These are phyloP conservation scores for Hipparchia sbordonii DNA, from an alignment of 2,888 invertebrate species.

Conservation along the genomic window DNA sequence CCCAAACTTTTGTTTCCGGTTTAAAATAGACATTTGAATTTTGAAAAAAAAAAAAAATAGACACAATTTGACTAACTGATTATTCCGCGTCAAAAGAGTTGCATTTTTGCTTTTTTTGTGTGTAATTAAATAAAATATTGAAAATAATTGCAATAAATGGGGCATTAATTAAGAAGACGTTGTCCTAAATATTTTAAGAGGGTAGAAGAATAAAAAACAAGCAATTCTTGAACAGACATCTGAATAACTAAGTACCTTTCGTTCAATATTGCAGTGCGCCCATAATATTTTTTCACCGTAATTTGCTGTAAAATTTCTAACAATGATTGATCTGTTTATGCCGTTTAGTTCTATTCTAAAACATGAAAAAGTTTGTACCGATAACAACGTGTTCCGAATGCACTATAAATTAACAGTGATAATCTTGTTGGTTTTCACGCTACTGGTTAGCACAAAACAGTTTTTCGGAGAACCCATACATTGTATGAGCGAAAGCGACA, in stretches of 20 bases:
- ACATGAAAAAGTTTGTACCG: constrained; percentile 86
- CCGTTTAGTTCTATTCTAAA: constrained; percentile 87
- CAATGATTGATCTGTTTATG: constrained; percentile 86
- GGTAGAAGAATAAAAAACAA: not conserved
- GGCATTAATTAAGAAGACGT: not conserved
- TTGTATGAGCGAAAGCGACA: constrained; percentile 83
- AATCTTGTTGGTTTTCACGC: constrained; percentile 87
- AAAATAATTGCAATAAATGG: too few species aligned
- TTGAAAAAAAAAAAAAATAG: constrained; percentile 8
- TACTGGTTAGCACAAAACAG: constrained; percentile 90
- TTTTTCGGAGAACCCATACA: constrained; percentile 94
- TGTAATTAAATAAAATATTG: too few species aligned
- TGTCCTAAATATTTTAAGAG: not conserved
- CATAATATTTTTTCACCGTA: not conserved
- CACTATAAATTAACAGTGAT: constrained; percentile 89
- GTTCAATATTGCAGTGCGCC: not conserved
- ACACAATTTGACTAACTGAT: constrained; percentile 1
- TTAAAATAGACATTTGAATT: not conserved
- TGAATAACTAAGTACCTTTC: not conserved
- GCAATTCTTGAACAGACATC: too few species aligned
- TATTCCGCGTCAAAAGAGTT: not conserved
- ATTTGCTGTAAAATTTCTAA: constrained; percentile 71
- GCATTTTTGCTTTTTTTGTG: not conserved
- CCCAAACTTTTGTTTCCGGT: not conserved
- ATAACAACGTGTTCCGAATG: constrained; percentile 88